Evolutionary conservation across 2,797 vertebrate genomes (phyloP).

Genomic region (Neoniphon sammara): DNA sequence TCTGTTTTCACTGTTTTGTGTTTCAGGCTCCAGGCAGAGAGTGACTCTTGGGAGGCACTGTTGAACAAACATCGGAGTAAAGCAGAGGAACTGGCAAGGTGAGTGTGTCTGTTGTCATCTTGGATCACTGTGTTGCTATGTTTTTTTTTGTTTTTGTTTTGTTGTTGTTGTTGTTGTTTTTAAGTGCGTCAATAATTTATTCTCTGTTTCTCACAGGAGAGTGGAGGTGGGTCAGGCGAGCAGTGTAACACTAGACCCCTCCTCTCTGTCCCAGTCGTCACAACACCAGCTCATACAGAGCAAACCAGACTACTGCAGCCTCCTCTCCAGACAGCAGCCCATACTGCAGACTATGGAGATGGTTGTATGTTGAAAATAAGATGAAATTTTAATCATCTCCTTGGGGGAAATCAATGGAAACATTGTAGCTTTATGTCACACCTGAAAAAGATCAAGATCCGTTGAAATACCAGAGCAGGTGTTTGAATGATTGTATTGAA

Average conservation of each 20-base stretch:
- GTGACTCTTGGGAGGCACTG: slow-evolving; percentile 81
- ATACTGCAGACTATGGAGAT: slow-evolving; percentile 77
- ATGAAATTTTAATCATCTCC: no score
- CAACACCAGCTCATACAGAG: slow-evolving; percentile 78
- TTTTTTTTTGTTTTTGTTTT: no score
- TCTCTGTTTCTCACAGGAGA: slow-evolving; percentile 68
- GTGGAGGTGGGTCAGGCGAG: slow-evolving; percentile 71
- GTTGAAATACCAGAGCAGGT: background rate
- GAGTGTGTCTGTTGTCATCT: slow-evolving; percentile 24
- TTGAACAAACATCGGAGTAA: slow-evolving; percentile 79
- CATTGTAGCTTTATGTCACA: background rate
- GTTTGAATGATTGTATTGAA: background rate
- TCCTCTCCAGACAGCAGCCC: slow-evolving; percentile 75
- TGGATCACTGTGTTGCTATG: background rate
- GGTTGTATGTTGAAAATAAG: slow-evolving; percentile 70
- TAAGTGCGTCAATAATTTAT: slow-evolving; percentile 14
- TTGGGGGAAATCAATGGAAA: background rate
- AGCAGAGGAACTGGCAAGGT: slow-evolving; percentile 82
- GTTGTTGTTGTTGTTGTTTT: no score
- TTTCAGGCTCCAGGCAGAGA: slow-evolving; percentile 82
- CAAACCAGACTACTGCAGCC: slow-evolving; percentile 81
- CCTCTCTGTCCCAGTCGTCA: slow-evolving; percentile 75
- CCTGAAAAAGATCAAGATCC: background rate
- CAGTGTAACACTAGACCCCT: slow-evolving; percentile 66
- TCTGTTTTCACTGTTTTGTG: slow-evolving; percentile 24